Evolutionary conservation across 2,888 invertebrate genomes (phyloP).

Genomic region (Antitype chi): DNA sequence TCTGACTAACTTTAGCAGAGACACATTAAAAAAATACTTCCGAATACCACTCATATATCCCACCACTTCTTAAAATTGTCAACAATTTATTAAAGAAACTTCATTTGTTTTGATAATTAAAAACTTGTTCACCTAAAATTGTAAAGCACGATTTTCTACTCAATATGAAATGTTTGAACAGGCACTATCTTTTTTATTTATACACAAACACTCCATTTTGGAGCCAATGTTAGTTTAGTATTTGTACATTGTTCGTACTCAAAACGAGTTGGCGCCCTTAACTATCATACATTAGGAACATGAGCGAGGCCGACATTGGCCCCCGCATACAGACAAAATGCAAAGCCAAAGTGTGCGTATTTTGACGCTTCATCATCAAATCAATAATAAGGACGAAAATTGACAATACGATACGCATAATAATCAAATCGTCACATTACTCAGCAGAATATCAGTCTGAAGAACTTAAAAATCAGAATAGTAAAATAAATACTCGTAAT

Average conservation of each 20-base stretch:
- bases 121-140: conserved; percentile 60
- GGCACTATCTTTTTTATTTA: conserved; percentile 62
- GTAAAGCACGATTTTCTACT: conserved; percentile 62
- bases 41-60: conserved; percentile 51
- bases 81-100: conserved; percentile 55
- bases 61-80: conserved; percentile 54
- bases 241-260: conserved; percentile 62
- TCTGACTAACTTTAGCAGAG: conserved; percentile 22
- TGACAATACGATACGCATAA: conserved; percentile 62
- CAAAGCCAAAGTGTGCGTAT: conserved; percentile 65
- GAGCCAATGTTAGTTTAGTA: conserved; percentile 57
- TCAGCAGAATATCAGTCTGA: conserved; percentile 72
- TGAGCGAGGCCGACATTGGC: conserved; percentile 51
- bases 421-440: conserved; percentile 49
- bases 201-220: conserved; percentile 56
- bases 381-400: conserved; percentile 61
- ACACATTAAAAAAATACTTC: conserved; percentile 48
- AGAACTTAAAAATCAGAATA: conserved; percentile 64
- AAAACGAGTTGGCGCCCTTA: conserved; percentile 46
- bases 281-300: conserved; percentile 66
- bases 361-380: conserved; percentile 46
- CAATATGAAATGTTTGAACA: conserved; percentile 68
- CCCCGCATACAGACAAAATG: conserved; percentile 53
- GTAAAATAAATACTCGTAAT: conserved; percentile 73
- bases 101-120: conserved; percentile 42